Evolutionary conservation across 2,888 invertebrate species (phyloP), one percentile per base, ranked within the genome.

Genomic region (Thumatha senex): DNA sequence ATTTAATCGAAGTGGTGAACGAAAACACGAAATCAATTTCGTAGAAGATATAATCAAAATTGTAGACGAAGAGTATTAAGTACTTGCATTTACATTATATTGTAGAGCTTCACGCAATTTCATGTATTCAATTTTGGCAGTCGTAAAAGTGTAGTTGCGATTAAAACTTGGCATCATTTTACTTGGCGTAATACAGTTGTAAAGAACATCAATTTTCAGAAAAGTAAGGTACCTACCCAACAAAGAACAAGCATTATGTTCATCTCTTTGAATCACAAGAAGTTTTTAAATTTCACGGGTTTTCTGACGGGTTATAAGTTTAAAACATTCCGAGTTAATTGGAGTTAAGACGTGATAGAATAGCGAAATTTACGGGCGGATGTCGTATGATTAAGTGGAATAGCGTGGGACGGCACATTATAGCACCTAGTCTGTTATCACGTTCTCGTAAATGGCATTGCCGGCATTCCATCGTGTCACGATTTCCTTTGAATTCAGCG

Each of bases 91-190:
- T 24, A 24, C 18, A 24, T 24, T 24, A 2, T 24, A 2, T 4
- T 4, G 18, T 24, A 24, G 18, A 14, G 36, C 69, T 71, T 56
- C 61, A 55, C 67, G 53, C 58, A 56, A 61, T 61, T 51, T 62
- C 58, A 66, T 52, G 59, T 64, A 62, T 70, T 63, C 58, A 69
- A 24, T 24, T 24, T 54, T 65, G 63, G 55, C 58, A 62, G 48
- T 67, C 70, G 63, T 24, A 63, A 67, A 66, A 74, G 46, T 64
- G 58, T 63, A 70, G 62, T 72, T 74, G 70, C 74, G 76, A 78
- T 75, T 75, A 70, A 76, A 72, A 74, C 59, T 84, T 84, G 82
- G 86, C 84, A 79, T 77, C 78, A 81, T 80, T 76, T 76, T 72
- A 70, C 72, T 68, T 67, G 67, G 67, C 71, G 74, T 70, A 69